Evolutionary conservation across 2,797 vertebrate species (phyloP).

Genomic region (Limosa lapponica): DNA sequence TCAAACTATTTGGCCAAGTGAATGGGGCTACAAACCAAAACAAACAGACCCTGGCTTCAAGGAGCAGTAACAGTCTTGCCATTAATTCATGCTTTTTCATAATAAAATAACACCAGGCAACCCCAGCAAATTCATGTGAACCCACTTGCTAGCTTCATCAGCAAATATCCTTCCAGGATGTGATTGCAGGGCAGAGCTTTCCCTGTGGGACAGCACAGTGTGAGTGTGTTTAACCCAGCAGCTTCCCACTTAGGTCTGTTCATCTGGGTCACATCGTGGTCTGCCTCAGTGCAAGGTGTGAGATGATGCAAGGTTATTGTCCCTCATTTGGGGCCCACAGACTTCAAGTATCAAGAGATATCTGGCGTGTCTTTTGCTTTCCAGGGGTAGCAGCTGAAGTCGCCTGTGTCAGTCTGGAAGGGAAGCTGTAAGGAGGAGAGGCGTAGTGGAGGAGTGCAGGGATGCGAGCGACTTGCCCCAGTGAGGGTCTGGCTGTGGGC

Average conservation of each 20-base stretch:
- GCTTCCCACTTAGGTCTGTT: not conserved
- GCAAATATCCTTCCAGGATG: constrained; percentile 15
- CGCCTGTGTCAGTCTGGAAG: not conserved
- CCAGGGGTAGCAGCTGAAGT: not conserved
- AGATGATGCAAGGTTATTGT: not conserved
- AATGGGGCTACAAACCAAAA: constrained; percentile 60
- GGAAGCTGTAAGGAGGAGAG: not conserved
- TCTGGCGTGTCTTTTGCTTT: not conserved
- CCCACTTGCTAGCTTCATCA: constrained; percentile 12
- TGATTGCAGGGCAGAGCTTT: constrained; percentile 5
- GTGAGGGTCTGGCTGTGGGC: not conserved
- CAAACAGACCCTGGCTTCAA: constrained; percentile 34
- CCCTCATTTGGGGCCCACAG: not conserved
- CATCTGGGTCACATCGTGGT: rapidly evolving
- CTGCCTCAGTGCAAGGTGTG: not conserved
- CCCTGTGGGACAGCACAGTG: not conserved
- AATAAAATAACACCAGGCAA: constrained; percentile 32
- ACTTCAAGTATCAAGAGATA: not conserved
- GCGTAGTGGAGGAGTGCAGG: rapidly evolving
- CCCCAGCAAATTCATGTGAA: not conserved
- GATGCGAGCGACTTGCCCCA: not conserved
- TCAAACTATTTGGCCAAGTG: constrained; percentile 5
- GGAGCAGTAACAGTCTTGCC: not conserved
- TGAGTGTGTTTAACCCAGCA: not conserved
- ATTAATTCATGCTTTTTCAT: not conserved